Evolutionary conservation across 2,113 vertebrate genomes (phyloP).

Genomic region (Apus apus): DNA sequence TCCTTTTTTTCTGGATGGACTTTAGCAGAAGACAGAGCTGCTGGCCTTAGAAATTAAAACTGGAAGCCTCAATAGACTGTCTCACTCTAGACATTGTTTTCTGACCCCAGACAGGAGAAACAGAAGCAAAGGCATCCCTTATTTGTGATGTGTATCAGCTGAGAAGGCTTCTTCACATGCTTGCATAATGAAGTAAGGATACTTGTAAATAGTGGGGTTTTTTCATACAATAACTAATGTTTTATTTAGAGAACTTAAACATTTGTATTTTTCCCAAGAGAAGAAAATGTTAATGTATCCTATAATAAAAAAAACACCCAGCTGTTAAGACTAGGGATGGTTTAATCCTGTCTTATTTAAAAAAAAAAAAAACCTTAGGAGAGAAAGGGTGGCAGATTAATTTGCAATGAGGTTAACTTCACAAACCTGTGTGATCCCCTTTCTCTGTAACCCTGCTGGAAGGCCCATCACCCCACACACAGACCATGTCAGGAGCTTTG

Average conservation of each 20-base stretch:
- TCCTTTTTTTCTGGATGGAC: neutral
- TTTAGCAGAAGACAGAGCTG: neutral
- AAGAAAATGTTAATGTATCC: neutral
- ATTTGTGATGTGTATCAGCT: neutral
- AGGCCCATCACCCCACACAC: neutral
- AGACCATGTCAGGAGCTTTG: accelerated
- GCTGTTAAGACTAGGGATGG: neutral
- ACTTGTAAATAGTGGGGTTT: neutral
- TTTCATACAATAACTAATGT: neutral
- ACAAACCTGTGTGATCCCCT: neutral
- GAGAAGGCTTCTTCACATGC: neutral
- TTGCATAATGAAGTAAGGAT: neutral
- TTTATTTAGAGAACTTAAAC: constrained; percentile 9
- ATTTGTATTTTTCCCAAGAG: neutral
- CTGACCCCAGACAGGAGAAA: neutral
- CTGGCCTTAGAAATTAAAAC: neutral
- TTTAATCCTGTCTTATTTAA: neutral
- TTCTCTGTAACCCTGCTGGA: neutral
- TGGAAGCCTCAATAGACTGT: neutral
- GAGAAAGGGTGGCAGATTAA: neutral
- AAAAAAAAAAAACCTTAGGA: neutral
- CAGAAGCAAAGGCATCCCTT: neutral
- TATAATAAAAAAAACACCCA: neutral
- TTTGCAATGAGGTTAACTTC: neutral
- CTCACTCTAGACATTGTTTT: neutral